These are phyloP conservation scores for Polyommatus iphigenia DNA, from an alignment of 2,888 invertebrate genomes.

Conservation along the genomic window DNA sequence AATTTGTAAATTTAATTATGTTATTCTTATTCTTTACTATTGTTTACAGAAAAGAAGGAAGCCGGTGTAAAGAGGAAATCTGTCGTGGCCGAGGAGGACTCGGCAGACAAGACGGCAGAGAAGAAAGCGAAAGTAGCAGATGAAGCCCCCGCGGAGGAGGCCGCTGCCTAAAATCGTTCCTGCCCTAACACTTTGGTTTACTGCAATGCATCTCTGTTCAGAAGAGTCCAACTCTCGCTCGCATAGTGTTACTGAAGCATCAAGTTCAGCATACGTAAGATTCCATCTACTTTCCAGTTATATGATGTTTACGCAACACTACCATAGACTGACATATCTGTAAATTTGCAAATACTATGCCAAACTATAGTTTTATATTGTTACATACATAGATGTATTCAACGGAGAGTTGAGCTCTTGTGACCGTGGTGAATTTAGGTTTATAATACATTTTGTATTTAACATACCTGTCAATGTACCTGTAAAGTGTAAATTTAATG, in stretches of 20 bases:
- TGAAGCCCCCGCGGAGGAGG: slow-evolving; percentile 75
- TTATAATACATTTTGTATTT: slow-evolving; percentile 69
- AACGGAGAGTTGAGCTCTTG: slow-evolving; percentile 70
- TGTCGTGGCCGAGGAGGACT: slow-evolving; percentile 76
- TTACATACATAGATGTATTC: slow-evolving; percentile 53
- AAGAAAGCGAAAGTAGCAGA: slow-evolving; percentile 87
- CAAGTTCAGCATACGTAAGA: slow-evolving; percentile 16
- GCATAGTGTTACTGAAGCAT: slow-evolving; percentile 39
- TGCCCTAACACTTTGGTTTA: slow-evolving; percentile 63
- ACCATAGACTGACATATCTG: slow-evolving; percentile 53
- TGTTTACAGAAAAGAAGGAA: slow-evolving; percentile 71
- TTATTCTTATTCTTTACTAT: not conserved
- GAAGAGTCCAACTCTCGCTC: slow-evolving; percentile 68
- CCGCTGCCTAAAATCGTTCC: slow-evolving; percentile 74
- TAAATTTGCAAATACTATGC: slow-evolving; percentile 51
- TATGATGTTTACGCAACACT: slow-evolving; percentile 28
- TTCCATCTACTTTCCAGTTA: not conserved
- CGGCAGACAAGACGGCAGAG: slow-evolving; percentile 82
- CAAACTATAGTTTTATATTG: slow-evolving; percentile 62
- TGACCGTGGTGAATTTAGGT: slow-evolving; percentile 69
- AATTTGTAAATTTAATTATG: not conserved
- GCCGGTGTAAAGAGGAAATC: slow-evolving; percentile 86
- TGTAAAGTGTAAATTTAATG: slow-evolving; percentile 77
- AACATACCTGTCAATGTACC: slow-evolving; percentile 77
- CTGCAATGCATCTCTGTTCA: slow-evolving; percentile 75